Evolutionary conservation across 2,113 vertebrate genomes (phyloP).

Genomic region (Meriones unguiculatus): DNA sequence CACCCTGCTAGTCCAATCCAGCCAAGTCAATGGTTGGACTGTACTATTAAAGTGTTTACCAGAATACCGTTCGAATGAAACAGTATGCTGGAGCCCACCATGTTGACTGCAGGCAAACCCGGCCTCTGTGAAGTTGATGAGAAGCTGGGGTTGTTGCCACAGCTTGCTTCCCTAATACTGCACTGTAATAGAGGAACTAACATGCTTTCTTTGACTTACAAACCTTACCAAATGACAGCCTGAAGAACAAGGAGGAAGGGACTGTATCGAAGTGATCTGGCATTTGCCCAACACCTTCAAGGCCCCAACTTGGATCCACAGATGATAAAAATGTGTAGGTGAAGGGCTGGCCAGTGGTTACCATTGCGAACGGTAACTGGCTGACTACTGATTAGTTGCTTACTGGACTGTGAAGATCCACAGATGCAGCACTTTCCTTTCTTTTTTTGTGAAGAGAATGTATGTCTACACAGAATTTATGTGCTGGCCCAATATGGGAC

Average conservation of each 20-base stretch:
- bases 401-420: neutral
- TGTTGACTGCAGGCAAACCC: neutral
- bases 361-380: neutral
- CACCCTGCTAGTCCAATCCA: neutral
- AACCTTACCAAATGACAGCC: neutral
- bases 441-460: neutral
- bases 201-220: constrained; percentile 6
- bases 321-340: neutral
- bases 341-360: neutral
- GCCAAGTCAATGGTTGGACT: neutral
- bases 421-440: neutral
- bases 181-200: constrained; percentile 19
- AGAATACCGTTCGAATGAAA: neutral
- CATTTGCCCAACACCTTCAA: neutral
- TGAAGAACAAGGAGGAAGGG: neutral
- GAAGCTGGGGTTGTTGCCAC: neutral
- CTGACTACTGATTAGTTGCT: neutral
- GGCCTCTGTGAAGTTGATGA: neutral
- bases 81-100: neutral
- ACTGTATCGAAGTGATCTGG: neutral
- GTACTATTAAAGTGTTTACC: neutral
- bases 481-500: neutral
- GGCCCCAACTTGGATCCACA: neutral
- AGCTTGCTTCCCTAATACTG: neutral
- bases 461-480: neutral